Evolutionary conservation across 2,888 invertebrate species (phyloP), one percentile per base, ranked within the genome.

Genomic region (Polydrusus pterygomalis): DNA sequence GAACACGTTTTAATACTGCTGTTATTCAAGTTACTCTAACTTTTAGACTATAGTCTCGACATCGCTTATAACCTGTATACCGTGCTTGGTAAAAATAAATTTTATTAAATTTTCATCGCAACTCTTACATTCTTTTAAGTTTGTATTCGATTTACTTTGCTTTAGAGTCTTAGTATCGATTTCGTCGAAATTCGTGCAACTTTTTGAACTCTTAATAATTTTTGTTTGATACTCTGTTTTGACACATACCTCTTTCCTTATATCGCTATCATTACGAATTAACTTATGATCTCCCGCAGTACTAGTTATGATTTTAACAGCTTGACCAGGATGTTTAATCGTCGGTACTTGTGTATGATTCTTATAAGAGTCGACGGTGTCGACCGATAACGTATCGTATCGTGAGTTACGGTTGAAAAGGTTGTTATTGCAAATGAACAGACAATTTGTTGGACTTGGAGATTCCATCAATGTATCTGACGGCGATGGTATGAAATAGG

Each of bases 31-130:
- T 25, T n/a, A 30, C 25, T n/a, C n/a, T n/a, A n/a, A 20, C 20
- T 49, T 77, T 85, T 87, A 90, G 65, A 93, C 93, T 63, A 92
- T 92, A 77, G 94, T 94, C 84, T 95, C 94, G 15, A 93, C 93
- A 83, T 94, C 94, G 82, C 94, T 94, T 58, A 94, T 93, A 65
- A 94, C 93, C 86, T 93, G 92, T 80, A 94, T 94, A 1, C 94
- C 94, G 83, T 94, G 94, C 85, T 94, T 93, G 1, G 93, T 93
- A 80, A 94, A 89, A 82, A 94, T 93, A 87, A 94, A 90, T 83
- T 93, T 91, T 9, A 94, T 93, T 51, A 92, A 82, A 83, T 87
- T 87, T 76, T 87, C 87, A 79, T 88, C 88, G 75, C 87, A 86
- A 81, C 86, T 87, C 77, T 87, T 87, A 40, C 90, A 84, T 79